Conservation (phyloP, 1,140 invertebrate genomes). For the Musca vetustissima region DNA sequence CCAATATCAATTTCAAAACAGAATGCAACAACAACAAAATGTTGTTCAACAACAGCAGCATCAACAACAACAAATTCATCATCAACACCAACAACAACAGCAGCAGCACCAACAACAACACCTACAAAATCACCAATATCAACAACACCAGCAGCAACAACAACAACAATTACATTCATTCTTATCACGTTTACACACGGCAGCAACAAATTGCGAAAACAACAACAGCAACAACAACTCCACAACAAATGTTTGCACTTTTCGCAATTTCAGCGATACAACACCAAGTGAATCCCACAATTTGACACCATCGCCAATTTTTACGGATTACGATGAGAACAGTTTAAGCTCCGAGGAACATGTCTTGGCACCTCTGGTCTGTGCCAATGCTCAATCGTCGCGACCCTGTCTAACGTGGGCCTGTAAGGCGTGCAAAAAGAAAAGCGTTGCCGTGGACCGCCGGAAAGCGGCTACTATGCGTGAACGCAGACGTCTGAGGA, state of each 20-base stretch:
- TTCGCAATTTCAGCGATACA: slow-evolving; percentile 30
- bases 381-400: slow-evolving; percentile 58
- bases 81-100: slow-evolving; percentile 10
- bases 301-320: slow-evolving; percentile 46
- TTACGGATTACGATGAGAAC: slow-evolving; percentile 53
- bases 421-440: slow-evolving; percentile 94
- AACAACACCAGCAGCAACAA: slow-evolving; percentile 25
- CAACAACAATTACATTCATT: slow-evolving; percentile 50
- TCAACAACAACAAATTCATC: slow-evolving; percentile 27
- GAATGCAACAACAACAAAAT: slow-evolving; percentile 8
- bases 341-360: slow-evolving; percentile 56
- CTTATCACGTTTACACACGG: slow-evolving; percentile 51
- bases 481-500: slow-evolving; percentile 86
- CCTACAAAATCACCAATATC: slow-evolving; percentile 26
- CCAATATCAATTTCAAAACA: slow-evolving; percentile 1
- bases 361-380: slow-evolving; percentile 58
- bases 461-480: slow-evolving; percentile 95
- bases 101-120: slow-evolving; percentile 26
- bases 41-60: slow-evolving; percentile 18
- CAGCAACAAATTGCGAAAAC: slow-evolving; percentile 33
- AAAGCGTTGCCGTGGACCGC: slow-evolving; percentile 90
- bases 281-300: slow-evolving; percentile 37
- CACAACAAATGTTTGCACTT: slow-evolving; percentile 24
- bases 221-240: slow-evolving; percentile 13
- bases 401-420: slow-evolving; percentile 90